Percentiles rank a stretch among this genome's conserved stretches.
These are phyloP conservation scores for Drosophila truncata DNA, from an alignment of 1,140 invertebrate species.

Conservation along the genomic window DNA sequence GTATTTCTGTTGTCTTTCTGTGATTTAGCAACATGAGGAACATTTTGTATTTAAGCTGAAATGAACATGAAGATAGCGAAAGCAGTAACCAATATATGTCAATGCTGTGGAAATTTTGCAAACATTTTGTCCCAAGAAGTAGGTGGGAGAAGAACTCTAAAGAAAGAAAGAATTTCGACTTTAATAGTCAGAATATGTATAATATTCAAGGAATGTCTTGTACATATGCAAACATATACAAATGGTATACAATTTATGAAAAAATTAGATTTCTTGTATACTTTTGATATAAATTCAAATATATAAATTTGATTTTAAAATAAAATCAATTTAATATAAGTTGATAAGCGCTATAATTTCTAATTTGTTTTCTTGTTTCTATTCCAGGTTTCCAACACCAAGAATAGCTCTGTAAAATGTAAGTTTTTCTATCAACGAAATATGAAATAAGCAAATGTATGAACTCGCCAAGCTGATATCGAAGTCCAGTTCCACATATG, in stretches of 20 bases:
- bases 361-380: background rate
- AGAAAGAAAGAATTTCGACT: background rate
- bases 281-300: background rate
- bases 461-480: constrained; percentile 17
- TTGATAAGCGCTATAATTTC: background rate
- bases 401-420: constrained; percentile 26
- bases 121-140: background rate
- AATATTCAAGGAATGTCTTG: background rate
- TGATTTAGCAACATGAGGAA: background rate
- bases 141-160: background rate
- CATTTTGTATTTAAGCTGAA: constrained; percentile 1
- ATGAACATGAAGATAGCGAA: constrained; percentile 7
- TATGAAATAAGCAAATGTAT: background rate
- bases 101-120: background rate
- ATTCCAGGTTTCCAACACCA: constrained; percentile 14
- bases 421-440: constrained; percentile 15
- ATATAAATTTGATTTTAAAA: background rate
- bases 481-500: constrained; percentile 3
- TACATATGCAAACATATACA: background rate
- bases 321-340: background rate
- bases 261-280: too few relatives aligned
- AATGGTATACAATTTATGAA: too few relatives aligned
- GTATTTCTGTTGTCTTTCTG: background rate
- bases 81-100: constrained; percentile 8
- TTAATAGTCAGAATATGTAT: background rate